Evolutionary conservation across 2,113 vertebrate species (phyloP).

Genomic region (Todiramphus saurophagus): DNA sequence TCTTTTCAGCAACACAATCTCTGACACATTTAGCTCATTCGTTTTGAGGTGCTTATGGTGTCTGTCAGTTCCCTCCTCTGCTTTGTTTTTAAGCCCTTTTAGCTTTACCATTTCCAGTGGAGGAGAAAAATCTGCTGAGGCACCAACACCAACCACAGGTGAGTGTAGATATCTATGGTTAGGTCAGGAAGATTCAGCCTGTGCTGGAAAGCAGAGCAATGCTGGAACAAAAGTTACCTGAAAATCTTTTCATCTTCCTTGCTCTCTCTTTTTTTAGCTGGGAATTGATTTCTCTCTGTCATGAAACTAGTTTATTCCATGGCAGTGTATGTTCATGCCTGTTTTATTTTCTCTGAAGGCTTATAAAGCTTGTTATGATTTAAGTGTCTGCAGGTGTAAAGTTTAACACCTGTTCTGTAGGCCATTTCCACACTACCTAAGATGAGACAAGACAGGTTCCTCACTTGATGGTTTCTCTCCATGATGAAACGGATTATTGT

Average conservation of each 20-base stretch:
- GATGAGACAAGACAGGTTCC: slow-evolving; percentile 32
- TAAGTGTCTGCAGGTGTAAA: slow-evolving; percentile 72
- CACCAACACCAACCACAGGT: not conserved
- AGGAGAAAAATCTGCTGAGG: not conserved
- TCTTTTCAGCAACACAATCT: slow-evolving; percentile 36
- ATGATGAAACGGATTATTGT: not conserved
- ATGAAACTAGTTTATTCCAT: not conserved
- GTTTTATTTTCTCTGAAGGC: slow-evolving; percentile 1
- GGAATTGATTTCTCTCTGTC: not conserved
- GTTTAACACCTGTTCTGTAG: slow-evolving; percentile 68
- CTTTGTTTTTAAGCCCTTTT: not conserved
- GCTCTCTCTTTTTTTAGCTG: not conserved
- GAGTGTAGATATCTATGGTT: not conserved
- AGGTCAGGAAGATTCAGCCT: not conserved
- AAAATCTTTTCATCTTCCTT: slow-evolving; percentile 51
- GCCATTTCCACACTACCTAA: slow-evolving; percentile 65
- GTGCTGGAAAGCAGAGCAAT: not conserved
- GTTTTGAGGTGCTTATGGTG: not conserved
- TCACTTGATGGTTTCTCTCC: not conserved
- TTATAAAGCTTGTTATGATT: slow-evolving; percentile 70
- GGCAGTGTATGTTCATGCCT: slow-evolving; percentile 44
- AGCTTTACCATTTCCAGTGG: not conserved
- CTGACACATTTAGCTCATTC: slow-evolving; percentile 28
- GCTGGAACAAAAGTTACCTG: slow-evolving; percentile 30
- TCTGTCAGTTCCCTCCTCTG: not conserved